Evolutionary conservation across 2,797 vertebrate species (phyloP).

Genomic region (Urocyon cinereoargenteus): DNA sequence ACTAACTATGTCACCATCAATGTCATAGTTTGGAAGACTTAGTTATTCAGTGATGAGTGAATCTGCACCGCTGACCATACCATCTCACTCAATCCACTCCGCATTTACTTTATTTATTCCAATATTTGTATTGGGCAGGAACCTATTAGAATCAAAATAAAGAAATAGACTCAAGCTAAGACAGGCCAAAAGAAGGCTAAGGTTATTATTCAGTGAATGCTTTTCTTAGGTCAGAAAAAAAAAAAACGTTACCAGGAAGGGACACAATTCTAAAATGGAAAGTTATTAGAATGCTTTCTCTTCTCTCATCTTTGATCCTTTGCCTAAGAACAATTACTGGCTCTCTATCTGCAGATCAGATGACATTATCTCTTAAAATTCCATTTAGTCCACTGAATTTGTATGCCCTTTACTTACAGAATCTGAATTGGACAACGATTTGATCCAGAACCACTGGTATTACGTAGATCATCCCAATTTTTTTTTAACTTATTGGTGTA

Average conservation of each 20-base stretch:
- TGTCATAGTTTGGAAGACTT: background rate
- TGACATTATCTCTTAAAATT: slow-evolving; percentile 19
- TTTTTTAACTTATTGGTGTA: background rate
- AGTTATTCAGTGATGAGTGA: background rate
- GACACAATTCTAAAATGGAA: slow-evolving; percentile 23
- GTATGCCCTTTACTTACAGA: background rate
- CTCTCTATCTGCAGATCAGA: background rate
- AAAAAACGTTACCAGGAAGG: background rate
- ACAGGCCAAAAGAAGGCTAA: background rate
- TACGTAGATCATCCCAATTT: background rate
- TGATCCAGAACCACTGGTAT: background rate
- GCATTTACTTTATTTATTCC: slow-evolving; percentile 6
- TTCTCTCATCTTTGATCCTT: background rate
- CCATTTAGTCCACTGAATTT: background rate
- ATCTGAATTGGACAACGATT: background rate
- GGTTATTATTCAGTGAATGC: background rate
- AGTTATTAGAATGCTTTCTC: slow-evolving; percentile 17
- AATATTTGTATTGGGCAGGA: background rate
- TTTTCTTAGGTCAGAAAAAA: background rate
- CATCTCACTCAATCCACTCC: background rate
- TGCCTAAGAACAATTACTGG: background rate
- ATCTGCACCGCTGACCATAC: background rate
- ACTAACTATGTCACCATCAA: background rate
- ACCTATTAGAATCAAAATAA: slow-evolving; percentile 21
- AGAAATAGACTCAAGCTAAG: background rate